Evolutionary conservation across 2,797 vertebrate genomes (phyloP), one percentile per base, ranked within the genome.

Genomic region (Tragopan temminckii): DNA sequence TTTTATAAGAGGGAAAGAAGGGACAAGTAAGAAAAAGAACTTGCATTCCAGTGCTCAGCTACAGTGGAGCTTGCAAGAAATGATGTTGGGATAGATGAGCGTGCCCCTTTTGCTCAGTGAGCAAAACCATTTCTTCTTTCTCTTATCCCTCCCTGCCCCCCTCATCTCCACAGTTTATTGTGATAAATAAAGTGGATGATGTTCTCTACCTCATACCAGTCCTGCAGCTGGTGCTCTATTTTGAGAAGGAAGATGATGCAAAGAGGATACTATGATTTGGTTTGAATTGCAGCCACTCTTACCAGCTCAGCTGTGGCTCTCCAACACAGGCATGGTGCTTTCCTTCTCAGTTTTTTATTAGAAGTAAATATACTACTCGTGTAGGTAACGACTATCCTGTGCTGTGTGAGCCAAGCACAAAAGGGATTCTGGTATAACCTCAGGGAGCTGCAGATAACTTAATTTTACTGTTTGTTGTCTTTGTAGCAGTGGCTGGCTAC

Each of bases 221-320:
- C n/a, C 35, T 84, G 84, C 88, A 94, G 83, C 64, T 96, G 80
- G 57, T 63, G 27, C 40, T 90, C 70, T 95, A 31, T 88, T 93
- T 94, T 70, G 70, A 88, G 83, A 91, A 90, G 27, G 1, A 36
- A 55, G 62, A 66, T 38, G 53, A 40, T 74, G 42, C 83, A 79
- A 94, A 86, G 50, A 85, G 42, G 45, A 84, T 79, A 40, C 42
- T 88, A 24, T 38, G 31, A 84, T 84, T 79, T 78, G 13, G 27
- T 88, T 86, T 23, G 36, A 69, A 81, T 79, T 86, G n/a, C 35
- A 82, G 3, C 8, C 16, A 3, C 46, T 84, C 53, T 81, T 83
- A 68, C 4, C 7, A 86, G 70, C n/a, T 67, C 43, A 72, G 0
- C 9, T 78, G 40, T 35, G 29, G 7, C 24, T 76, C 38, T 91